These are phyloP conservation scores for Drosophila mayri DNA, from an alignment of 1,140 invertebrate genomes.

Conservation along the genomic window DNA sequence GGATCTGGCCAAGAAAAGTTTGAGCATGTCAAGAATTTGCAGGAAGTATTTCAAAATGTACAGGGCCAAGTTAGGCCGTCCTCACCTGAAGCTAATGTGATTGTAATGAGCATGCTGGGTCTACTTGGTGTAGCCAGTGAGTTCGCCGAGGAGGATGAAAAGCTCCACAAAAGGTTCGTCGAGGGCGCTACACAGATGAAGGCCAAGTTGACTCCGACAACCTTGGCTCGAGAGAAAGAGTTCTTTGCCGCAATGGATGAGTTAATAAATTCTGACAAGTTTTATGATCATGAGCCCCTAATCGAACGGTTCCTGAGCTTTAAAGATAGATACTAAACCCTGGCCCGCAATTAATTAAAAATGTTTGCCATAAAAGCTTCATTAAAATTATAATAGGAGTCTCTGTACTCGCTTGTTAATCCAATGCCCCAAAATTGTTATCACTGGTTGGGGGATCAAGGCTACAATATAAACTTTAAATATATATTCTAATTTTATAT, in stretches of 20 bases:
- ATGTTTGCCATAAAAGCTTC: neutral
- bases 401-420: neutral
- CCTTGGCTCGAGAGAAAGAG: conserved; percentile 7
- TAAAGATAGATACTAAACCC: conserved; percentile 12
- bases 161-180: conserved; percentile 11
- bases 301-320: neutral
- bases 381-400: neutral
- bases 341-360: neutral
- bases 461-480: neutral
- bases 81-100: neutral
- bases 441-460: conserved; percentile 9
- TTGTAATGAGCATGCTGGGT: neutral
- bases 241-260: conserved; percentile 5
- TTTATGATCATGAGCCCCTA: neutral
- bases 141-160: conserved; percentile 7
- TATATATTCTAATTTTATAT: neutral
- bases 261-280: neutral
- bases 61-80: neutral
- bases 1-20: conserved; percentile 7
- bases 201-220: conserved; percentile 4
- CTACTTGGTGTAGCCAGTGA: neutral
- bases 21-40: neutral
- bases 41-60: neutral
- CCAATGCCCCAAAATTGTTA: neutral
- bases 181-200: conserved; percentile 14